A percentile compares a stretch with the other conserved stretches of the same genome.
phyloP scores from a whole-genome alignment of 1,140 invertebrate species.

The Drosophila paulistorum region DNA sequence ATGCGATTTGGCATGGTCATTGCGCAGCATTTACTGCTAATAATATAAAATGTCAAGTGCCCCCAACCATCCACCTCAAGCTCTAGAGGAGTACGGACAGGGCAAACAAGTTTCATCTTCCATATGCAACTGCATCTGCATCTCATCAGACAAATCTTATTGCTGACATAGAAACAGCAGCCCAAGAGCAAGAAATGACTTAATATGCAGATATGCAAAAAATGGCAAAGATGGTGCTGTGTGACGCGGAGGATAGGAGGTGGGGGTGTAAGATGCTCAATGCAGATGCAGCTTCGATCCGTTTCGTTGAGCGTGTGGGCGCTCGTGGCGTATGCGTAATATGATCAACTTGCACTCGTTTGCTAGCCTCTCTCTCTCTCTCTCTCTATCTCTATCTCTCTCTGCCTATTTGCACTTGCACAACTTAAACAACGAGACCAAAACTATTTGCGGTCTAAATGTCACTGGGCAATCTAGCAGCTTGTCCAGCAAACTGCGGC shows the following conservation, averaged over 20 bases:
- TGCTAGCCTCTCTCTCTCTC: slow-evolving; percentile 2
- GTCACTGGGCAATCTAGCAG: slow-evolving; percentile 52
- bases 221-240: slow-evolving; percentile 15
- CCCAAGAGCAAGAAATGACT: slow-evolving; percentile 55
- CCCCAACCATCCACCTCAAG: not conserved
- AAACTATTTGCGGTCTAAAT: slow-evolving; percentile 58
- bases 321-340: slow-evolving; percentile 67
- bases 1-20: slow-evolving; percentile 52
- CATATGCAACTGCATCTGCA: not conserved
- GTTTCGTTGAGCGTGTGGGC: slow-evolving; percentile 41
- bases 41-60: slow-evolving; percentile 71
- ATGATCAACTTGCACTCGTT: slow-evolving; percentile 45
- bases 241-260: not conserved
- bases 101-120: slow-evolving; percentile 57
- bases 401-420: slow-evolving; percentile 50
- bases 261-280: no score
- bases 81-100: no score
- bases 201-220: slow-evolving; percentile 57
- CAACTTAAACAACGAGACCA: slow-evolving; percentile 47
- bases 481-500: slow-evolving; percentile 4
- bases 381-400: not conserved
- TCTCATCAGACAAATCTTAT: slow-evolving; percentile 7
- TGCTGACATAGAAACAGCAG: slow-evolving; percentile 68
- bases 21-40: slow-evolving; percentile 73
- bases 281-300: not conserved